Conservation (phyloP, 2,113 vertebrate genomes). For the Ictalurus furcatus region DNA sequence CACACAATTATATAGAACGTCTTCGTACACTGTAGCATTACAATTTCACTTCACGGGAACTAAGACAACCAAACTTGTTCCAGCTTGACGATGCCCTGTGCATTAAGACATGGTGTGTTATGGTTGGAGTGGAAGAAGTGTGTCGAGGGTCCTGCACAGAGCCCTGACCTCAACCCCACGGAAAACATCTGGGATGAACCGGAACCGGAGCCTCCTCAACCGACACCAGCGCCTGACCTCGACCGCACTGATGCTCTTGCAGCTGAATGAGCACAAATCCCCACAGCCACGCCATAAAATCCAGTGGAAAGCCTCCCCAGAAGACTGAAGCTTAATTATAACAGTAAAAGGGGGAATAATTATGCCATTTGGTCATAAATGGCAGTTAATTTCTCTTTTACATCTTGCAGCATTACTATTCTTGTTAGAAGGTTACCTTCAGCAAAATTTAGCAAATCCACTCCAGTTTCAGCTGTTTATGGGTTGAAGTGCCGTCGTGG, state of each 20-base stretch:
- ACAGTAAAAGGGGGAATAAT: neutral
- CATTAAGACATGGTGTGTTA: neutral
- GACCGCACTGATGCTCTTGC: neutral
- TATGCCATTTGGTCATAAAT: neutral
- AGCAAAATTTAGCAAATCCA: neutral
- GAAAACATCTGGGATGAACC: neutral
- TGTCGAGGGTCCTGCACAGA: neutral
- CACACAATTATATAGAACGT: neutral
- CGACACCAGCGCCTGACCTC: neutral
- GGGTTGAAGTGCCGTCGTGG: conserved; percentile 33
- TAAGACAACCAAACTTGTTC: neutral
- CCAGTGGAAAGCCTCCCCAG: neutral
- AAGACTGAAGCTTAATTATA: neutral
- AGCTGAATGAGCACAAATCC: neutral
- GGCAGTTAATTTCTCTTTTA: neutral
- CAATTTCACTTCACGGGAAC: neutral
- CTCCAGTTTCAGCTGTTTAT: conserved; percentile 9
- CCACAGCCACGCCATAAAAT: neutral
- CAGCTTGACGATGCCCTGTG: neutral
- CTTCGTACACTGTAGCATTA: neutral
- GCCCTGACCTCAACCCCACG: neutral
- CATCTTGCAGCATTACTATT: neutral
- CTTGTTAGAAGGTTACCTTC: neutral
- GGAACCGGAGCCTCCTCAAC: neutral
- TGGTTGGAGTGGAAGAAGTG: neutral